Evolutionary conservation across 1,140 invertebrate genomes (phyloP).

Genomic region (Drosophila lini): DNA sequence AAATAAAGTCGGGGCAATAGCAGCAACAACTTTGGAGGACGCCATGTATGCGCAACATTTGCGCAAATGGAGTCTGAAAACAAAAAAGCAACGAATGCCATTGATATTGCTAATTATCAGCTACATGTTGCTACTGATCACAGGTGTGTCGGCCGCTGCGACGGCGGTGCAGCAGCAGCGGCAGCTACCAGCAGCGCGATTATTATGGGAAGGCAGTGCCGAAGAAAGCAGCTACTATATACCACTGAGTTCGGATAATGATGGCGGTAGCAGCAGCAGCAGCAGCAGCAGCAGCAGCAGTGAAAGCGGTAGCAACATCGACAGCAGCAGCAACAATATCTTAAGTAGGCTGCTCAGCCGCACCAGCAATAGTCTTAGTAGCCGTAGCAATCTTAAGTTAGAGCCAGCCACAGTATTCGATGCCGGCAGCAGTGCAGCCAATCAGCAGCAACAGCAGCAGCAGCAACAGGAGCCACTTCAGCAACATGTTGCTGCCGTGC

Average conservation of each 20-base stretch:
- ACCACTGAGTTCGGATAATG: constrained; percentile 68
- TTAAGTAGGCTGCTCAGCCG: constrained; percentile 67
- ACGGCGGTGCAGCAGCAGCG: constrained; percentile 29
- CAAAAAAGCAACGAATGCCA: constrained; percentile 84
- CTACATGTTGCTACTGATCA: constrained; percentile 79
- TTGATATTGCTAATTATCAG: constrained; percentile 80
- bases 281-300: constrained; percentile 33
- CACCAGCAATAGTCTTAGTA: constrained; percentile 78
- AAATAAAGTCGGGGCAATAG: constrained; percentile 77
- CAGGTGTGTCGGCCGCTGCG: constrained; percentile 59
- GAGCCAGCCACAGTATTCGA: constrained; percentile 76
- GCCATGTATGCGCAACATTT: constrained; percentile 85
- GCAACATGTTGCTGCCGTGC: constrained; percentile 43
- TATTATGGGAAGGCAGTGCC: constrained; percentile 64
- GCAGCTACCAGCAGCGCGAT: constrained; percentile 41
- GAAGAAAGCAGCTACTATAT: constrained; percentile 75
- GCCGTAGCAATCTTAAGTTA: constrained; percentile 71
- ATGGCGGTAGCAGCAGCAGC: constrained; percentile 49
- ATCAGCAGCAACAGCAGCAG: constrained; percentile 38
- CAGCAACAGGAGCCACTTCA: constrained; percentile 19
- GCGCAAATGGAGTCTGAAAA: constrained; percentile 85
- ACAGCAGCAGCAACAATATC: constrained; percentile 67
- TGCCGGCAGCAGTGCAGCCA: constrained; percentile 54
- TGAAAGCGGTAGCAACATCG: constrained; percentile 48
- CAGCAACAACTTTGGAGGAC: constrained; percentile 80